phyloP scores from a whole-genome alignment of 2,113 vertebrate species.

The Sceloporus tristichus region DNA sequence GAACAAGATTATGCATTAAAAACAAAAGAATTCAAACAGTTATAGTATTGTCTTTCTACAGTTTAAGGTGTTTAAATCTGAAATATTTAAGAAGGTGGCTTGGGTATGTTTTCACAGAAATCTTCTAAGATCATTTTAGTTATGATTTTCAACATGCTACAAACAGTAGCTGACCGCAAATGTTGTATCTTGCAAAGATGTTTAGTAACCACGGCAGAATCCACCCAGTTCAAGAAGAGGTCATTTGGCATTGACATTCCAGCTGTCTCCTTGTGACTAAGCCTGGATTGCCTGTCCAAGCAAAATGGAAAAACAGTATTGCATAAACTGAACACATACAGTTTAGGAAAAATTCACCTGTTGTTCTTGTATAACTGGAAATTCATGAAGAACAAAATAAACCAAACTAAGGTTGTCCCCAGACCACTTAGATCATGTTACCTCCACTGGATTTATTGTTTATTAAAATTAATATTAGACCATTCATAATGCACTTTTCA shows the following conservation, averaged over 20 bases:
- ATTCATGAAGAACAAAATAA: slow-evolving; percentile 3
- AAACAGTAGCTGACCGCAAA: neutral
- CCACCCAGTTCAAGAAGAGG: neutral
- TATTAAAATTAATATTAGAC: neutral
- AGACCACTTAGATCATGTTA: neutral
- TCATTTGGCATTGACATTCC: neutral
- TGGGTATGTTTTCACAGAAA: neutral
- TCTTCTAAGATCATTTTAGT: neutral
- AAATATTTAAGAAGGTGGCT: neutral
- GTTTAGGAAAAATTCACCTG: neutral
- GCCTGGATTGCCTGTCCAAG: neutral
- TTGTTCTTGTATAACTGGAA: slow-evolving; percentile 12
- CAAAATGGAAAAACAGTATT: neutral
- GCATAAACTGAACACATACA: neutral
- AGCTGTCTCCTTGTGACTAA: neutral
- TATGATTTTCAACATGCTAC: neutral
- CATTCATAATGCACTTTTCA: neutral
- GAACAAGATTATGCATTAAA: too few species aligned
- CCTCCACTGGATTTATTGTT: neutral
- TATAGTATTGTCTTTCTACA: too few species aligned
- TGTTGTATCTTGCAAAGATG: neutral
- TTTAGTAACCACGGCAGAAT: neutral
- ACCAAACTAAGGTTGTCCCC: neutral
- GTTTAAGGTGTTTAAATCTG: neutral
- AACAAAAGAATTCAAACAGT: too few species aligned